Evolutionary conservation across 2,797 vertebrate species (phyloP).

Genomic region (Sebastes oblongus): DNA sequence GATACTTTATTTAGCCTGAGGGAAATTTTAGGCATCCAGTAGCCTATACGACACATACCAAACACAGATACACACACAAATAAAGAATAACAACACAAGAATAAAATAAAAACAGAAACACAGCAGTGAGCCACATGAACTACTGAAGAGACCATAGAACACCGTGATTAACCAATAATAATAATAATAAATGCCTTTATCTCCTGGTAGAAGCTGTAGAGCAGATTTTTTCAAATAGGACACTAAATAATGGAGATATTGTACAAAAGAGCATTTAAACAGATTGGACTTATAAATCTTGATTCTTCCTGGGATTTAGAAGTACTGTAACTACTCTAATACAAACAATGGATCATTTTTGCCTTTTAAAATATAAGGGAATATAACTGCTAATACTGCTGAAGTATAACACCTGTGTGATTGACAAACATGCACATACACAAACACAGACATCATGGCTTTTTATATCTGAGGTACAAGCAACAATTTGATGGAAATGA

Average conservation of each 20-base stretch:
- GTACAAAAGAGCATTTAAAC: background rate
- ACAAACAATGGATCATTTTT: background rate
- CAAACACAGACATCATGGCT: background rate
- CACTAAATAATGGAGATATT: background rate
- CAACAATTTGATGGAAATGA: background rate
- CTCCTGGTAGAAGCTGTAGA: background rate
- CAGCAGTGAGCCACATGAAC: no score
- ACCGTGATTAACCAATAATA: no score
- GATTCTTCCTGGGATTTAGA: background rate
- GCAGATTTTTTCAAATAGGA: background rate
- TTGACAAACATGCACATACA: background rate
- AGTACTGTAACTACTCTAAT: background rate
- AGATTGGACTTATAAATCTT: background rate
- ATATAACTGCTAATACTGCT: background rate
- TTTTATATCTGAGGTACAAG: background rate
- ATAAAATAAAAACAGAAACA: no score
- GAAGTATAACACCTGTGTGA: background rate
- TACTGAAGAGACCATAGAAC: accelerated
- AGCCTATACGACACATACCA: no score
- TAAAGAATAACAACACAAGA: no score
- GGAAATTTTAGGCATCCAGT: no score
- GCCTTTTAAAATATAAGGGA: background rate
- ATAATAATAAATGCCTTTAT: background rate
- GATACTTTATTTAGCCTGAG: no score
- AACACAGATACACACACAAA: background rate